phyloP scores from a whole-genome alignment of 2,113 vertebrate species.

The Myotis davidii region DNA sequence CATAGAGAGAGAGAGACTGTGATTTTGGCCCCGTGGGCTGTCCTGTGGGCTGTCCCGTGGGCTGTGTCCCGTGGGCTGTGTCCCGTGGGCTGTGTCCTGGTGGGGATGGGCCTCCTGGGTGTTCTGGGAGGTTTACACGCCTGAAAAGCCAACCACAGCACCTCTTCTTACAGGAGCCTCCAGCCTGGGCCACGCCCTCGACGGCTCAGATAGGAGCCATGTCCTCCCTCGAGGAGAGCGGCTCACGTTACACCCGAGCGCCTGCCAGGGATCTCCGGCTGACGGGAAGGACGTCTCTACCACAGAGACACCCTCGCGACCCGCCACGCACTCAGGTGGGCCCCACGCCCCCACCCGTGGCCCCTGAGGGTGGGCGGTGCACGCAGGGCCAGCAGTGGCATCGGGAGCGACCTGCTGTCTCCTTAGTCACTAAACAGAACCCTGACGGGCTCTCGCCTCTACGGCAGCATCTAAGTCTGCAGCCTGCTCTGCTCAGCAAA shows the following conservation, averaged over 20 bases:
- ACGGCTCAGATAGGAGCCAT: fast-evolving
- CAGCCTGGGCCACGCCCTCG: background rate
- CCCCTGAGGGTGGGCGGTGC: background rate
- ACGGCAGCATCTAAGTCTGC: background rate
- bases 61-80: no score
- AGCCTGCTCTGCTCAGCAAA: background rate
- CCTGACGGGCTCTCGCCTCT: background rate
- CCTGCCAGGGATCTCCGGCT: background rate
- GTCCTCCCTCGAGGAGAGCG: background rate
- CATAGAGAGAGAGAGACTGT: no score
- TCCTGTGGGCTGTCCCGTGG: no score
- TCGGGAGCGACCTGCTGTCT: background rate
- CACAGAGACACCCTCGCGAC: fast-evolving
- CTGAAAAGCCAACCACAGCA: background rate
- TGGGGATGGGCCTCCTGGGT: background rate
- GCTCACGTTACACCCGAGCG: fast-evolving
- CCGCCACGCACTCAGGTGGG: background rate
- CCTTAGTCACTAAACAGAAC: background rate
- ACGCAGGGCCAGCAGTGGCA: background rate
- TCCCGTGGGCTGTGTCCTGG: background rate
- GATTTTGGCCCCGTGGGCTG: no score
- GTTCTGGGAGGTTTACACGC: fast-evolving
- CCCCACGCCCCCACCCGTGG: background rate
- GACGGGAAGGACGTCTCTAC: background rate
- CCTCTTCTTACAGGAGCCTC: fast-evolving